Evolutionary conservation across 2,113 vertebrate genomes (phyloP).

Genomic region (Lampris megalopsis): DNA sequence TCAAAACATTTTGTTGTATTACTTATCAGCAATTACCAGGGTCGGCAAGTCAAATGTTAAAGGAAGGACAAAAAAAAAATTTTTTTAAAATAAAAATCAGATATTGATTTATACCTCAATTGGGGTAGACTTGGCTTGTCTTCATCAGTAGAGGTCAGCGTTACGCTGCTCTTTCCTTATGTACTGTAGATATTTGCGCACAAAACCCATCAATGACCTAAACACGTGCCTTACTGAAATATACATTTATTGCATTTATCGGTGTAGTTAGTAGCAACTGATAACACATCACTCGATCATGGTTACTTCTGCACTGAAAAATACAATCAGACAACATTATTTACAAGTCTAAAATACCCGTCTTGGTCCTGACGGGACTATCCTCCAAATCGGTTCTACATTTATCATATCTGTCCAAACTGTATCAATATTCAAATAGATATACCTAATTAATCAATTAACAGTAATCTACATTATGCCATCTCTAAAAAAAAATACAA

Average conservation of each 20-base stretch:
- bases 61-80: too few species aligned
- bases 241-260: constrained; percentile 57
- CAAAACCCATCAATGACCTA: background rate
- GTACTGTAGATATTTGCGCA: background rate
- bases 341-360: background rate
- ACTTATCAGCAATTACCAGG: too few species aligned
- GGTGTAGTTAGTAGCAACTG: constrained; percentile 36
- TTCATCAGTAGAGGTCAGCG: too few species aligned
- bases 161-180: too few species aligned
- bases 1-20: too few species aligned
- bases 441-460: background rate
- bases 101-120: too few species aligned
- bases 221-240: constrained; percentile 28
- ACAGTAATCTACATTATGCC: background rate
- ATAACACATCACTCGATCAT: background rate
- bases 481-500: background rate
- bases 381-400: constrained; percentile 25
- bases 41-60: too few species aligned
- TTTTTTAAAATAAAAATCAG: too few species aligned
- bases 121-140: too few species aligned
- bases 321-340: constrained; percentile 6
- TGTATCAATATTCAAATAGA: background rate
- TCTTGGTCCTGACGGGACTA: background rate
- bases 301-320: constrained; percentile 7
- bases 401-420: constrained; percentile 1